phyloP scores from a whole-genome alignment of 2,888 invertebrate genomes.

The Drosophila quinaria region DNA sequence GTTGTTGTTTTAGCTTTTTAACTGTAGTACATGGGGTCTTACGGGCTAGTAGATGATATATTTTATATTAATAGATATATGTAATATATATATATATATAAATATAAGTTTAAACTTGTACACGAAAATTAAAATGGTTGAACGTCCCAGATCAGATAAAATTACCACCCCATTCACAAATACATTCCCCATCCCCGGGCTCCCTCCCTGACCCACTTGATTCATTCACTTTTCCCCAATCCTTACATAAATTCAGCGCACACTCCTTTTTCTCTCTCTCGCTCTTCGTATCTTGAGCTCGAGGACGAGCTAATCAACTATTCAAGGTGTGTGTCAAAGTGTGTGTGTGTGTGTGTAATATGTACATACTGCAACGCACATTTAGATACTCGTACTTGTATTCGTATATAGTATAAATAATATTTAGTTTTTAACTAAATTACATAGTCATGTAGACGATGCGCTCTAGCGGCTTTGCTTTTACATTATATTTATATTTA shows the following conservation, averaged over 20 bases:
- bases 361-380: conserved; percentile 72
- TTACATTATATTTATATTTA: conserved; percentile 47
- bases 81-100: conserved; percentile 68
- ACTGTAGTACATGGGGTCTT: conserved; percentile 74
- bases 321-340: conserved; percentile 25
- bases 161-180: conserved; percentile 30
- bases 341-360: conserved; percentile 42
- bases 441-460: conserved; percentile 79
- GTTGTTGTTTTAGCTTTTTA: conserved; percentile 66
- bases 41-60: conserved; percentile 73
- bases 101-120: conserved; percentile 78
- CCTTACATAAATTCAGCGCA: conserved; percentile 22
- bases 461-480: conserved; percentile 76
- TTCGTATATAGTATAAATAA: conserved; percentile 68
- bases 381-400: conserved; percentile 68
- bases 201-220: conserved; percentile 18
- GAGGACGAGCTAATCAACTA: conserved; percentile 18
- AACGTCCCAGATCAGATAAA: conserved; percentile 58
- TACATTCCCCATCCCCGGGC: conserved; percentile 8
- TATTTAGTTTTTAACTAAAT: conserved; percentile 82
- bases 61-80: conserved; percentile 72
- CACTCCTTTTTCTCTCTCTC: background rate
- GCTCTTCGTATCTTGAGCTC: background rate
- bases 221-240: background rate
- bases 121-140: conserved; percentile 73